Percentiles rank a stretch among this genome's conserved stretches.
phyloP scores from a whole-genome alignment of 2,797 vertebrate species.

The Spinus olivaceus region DNA sequence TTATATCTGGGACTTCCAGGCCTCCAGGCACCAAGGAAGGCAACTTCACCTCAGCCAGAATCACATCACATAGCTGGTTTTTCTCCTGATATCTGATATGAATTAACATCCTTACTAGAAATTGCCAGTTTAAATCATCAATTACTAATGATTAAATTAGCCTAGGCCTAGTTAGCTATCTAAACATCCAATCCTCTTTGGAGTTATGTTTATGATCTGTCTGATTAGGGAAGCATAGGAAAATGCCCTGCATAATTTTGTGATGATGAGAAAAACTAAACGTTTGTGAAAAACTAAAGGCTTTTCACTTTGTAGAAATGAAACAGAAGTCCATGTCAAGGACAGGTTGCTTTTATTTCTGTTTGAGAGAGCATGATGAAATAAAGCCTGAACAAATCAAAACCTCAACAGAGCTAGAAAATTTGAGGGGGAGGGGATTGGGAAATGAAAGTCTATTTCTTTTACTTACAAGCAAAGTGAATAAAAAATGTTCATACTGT shows the following conservation, averaged over 20 bases:
- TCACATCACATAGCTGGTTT: not conserved
- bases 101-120: not conserved
- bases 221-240: not conserved
- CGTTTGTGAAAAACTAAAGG: not conserved
- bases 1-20: not conserved
- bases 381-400: not conserved
- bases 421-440: not conserved
- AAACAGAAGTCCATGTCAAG: not conserved
- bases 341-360: not conserved
- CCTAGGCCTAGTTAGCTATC: not conserved
- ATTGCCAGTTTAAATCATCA: not conserved
- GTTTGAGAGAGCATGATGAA: not conserved
- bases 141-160: conserved; percentile 28
- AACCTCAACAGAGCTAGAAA: not conserved
- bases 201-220: not conserved
- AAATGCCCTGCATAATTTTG: not conserved
- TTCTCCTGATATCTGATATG: not conserved
- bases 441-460: not conserved
- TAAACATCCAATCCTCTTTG: not conserved
- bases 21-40: not conserved
- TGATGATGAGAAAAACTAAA: not conserved
- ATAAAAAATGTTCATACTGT: not conserved
- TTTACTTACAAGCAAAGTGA: not conserved
- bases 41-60: not conserved
- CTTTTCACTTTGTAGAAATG: not conserved